Evolutionary conservation across 2,113 vertebrate species (phyloP).

Genomic region (Sigmodon hispidus): DNA sequence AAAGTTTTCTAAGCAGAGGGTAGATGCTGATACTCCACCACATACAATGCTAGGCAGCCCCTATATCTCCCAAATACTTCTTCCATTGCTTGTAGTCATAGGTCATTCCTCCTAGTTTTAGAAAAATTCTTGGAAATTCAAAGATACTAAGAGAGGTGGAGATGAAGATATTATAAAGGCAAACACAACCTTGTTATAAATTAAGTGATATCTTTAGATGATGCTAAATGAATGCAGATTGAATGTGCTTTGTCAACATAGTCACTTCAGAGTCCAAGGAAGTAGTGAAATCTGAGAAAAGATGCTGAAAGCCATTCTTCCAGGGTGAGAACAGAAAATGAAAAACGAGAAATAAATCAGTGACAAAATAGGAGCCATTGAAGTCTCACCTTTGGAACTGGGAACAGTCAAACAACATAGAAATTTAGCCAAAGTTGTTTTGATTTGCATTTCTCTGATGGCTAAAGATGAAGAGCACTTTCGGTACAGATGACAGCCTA

Average conservation of each 20-base stretch:
- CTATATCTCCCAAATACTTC: not conserved
- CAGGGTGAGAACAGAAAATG: not conserved
- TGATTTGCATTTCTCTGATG: too few relatives aligned
- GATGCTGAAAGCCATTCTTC: not conserved
- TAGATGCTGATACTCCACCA: not conserved
- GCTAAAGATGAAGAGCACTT: too few relatives aligned
- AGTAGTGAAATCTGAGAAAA: not conserved
- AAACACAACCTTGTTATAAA: not conserved
- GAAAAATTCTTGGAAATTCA: not conserved
- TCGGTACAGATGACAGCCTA: too few relatives aligned
- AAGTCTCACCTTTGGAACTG: conserved; percentile 25
- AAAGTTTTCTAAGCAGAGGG: not conserved
- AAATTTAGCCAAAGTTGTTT: too few relatives aligned
- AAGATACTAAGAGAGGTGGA: not conserved
- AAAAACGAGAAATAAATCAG: conserved; percentile 4
- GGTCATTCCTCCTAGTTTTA: not conserved
- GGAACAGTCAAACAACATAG: not conserved
- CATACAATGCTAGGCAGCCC: not conserved
- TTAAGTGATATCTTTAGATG: not conserved
- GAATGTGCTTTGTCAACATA: not conserved
- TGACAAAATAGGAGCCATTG: not conserved
- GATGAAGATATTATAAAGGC: not conserved
- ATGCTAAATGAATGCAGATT: not conserved
- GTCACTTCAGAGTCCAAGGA: not conserved
- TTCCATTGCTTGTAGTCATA: not conserved